Evolutionary conservation across 2,113 vertebrate genomes (phyloP), one percentile per base, ranked within the genome.

Genomic region (Muntiacus reevesi): DNA sequence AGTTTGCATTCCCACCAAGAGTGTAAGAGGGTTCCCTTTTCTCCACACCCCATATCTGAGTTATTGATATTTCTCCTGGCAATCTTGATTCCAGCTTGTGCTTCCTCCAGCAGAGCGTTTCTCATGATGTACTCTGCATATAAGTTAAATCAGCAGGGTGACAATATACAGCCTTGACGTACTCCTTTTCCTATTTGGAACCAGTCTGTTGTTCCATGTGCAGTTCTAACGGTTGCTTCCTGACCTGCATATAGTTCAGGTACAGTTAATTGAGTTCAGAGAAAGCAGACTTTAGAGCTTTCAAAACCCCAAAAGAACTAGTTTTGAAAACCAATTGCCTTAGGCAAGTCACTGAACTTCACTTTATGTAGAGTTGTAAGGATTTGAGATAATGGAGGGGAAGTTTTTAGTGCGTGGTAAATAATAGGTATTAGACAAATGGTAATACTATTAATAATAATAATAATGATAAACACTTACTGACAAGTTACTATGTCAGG

Each of bases 341-440:
- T 7, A 7, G 54, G 76, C 60, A 96, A 81, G 27, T 57, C 27
- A 30, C 5, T 45, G 54, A 87, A 79, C 36, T 13, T 97, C 82
- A 71, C 36, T 93, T 96, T 92, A 82, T 62, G 50, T 54, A 92
- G 93, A 82, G 62, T 89, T 78, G 13, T 87, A 55, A 96, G 74
- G 92, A 90, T 50, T 45, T 85, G 52, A 76, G 36, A 94, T 45
- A 28, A 82, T 23, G 40, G 28, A 62, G 78, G 10, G 12, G 43
- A 60, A 59, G 7, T 76, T 93, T 92, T 84, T 91, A 71, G 86
- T 82, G 10, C 17, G 50, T 93, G 14, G 87, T 67, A 96, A 89
- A 91, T 57, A 94, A 76, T 14, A 93, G 21, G 33, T 45, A 87
- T 94, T 92, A n/a, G 57, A 87, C 82, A 64, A 89, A n/a, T 52